Percentiles rank a stretch among this genome's conserved stretches.
Evolutionary conservation across 2,888 invertebrate genomes (phyloP).

Genomic region (Lomographa bimaculata): DNA sequence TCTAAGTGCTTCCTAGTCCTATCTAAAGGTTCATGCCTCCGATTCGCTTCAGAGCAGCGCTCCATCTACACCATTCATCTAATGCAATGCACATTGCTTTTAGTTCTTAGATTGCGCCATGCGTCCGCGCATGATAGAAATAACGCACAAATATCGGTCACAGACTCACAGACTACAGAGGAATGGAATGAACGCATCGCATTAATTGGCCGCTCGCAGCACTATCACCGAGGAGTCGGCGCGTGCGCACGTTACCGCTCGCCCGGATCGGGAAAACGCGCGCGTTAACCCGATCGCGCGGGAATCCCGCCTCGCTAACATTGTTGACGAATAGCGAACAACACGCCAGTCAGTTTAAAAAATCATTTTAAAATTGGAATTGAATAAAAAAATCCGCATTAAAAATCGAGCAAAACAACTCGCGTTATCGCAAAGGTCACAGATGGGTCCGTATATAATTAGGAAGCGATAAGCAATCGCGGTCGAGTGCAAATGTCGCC

Average conservation of each 20-base stretch:
- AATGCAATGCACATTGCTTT: conserved; percentile 76
- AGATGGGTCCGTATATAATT: conserved; percentile 52
- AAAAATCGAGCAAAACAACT: conserved; percentile 20
- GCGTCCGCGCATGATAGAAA: conserved; percentile 67
- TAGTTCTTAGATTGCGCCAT: conserved; percentile 78
- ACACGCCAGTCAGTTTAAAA: too few species aligned
- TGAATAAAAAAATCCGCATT: not conserved
- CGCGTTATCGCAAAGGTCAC: conserved; percentile 55
- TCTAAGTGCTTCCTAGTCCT: too few species aligned
- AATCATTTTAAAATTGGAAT: too few species aligned
- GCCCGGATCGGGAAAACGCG: conserved; percentile 54
- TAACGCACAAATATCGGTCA: conserved; percentile 81
- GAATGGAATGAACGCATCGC: conserved; percentile 63
- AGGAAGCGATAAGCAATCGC: conserved; percentile 72
- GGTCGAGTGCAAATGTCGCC: conserved; percentile 76
- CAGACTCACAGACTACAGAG: conserved; percentile 52
- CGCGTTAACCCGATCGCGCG: conserved; percentile 36
- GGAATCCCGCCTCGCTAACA: conserved; percentile 6
- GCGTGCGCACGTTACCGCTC: conserved; percentile 74
- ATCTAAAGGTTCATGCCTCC: too few species aligned
- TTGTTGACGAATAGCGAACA: too few species aligned
- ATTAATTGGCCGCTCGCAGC: conserved; percentile 70
- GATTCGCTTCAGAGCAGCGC: conserved; percentile 1
- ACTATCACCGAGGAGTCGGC: conserved; percentile 69
- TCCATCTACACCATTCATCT: conserved; percentile 53